These are phyloP conservation scores for Tridacna gigas DNA, from an alignment of 2,888 invertebrate species.

Conservation along the genomic window DNA sequence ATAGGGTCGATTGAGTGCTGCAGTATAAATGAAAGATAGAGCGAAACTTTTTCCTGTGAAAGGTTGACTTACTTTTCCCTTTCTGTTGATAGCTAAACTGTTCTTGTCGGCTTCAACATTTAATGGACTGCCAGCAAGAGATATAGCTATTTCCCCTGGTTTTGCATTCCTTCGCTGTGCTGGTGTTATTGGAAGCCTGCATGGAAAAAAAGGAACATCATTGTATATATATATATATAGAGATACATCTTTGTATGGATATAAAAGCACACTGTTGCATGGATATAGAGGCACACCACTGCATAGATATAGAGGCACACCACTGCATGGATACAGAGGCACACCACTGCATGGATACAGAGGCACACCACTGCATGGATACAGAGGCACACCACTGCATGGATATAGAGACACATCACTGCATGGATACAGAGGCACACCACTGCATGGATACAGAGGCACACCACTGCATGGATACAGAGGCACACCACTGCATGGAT, in stretches of 20 bases:
- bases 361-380: neutral
- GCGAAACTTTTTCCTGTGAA: neutral
- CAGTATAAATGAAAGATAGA: too few relatives aligned
- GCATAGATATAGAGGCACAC: neutral
- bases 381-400: neutral
- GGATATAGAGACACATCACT: too few relatives aligned
- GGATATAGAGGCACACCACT: neutral
- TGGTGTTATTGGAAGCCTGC: constrained; percentile 73
- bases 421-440: too few relatives aligned
- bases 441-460: too few relatives aligned
- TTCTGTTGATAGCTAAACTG: constrained; percentile 14
- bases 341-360: neutral
- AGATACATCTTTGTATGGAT: neutral
- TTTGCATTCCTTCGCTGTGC: constrained; percentile 63
- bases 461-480: neutral
- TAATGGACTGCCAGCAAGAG: constrained; percentile 73
- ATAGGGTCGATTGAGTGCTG: too few relatives aligned
- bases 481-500: neutral
- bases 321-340: neutral
- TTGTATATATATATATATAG: neutral
- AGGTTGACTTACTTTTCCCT: constrained; percentile 17
- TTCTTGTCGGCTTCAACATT: neutral
- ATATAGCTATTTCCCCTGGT: constrained; percentile 72
- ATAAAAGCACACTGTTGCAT: neutral
- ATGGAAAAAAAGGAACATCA: constrained; percentile 15